phyloP scores from a whole-genome alignment of 2,888 invertebrate genomes.

The Himalopsyche anomala region DNA sequence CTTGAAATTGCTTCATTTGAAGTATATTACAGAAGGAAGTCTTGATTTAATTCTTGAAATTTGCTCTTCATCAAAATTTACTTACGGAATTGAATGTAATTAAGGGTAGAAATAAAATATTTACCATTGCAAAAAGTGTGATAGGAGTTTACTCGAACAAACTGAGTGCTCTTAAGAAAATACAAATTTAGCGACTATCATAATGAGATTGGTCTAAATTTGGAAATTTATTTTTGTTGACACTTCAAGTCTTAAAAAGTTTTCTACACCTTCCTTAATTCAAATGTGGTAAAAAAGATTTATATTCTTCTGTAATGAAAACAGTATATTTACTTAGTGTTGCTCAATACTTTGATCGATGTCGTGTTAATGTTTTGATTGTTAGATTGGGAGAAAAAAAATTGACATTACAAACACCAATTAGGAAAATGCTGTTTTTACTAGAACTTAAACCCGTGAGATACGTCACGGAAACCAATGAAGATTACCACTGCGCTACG shows the following conservation, averaged over 20 bases:
- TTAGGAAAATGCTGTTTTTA: too few relatives aligned
- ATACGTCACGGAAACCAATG: too few relatives aligned
- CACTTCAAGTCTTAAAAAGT: neutral
- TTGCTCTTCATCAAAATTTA: slow-evolving; percentile 34
- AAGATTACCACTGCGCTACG: too few relatives aligned
- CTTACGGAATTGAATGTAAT: slow-evolving; percentile 19
- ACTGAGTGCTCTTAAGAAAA: neutral
- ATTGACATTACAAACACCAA: too few relatives aligned
- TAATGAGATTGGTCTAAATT: neutral
- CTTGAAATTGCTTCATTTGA: slow-evolving; percentile 30
- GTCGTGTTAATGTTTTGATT: too few relatives aligned
- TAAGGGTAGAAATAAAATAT: slow-evolving; percentile 13
- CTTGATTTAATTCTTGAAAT: slow-evolving; percentile 34
- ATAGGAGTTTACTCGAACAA: neutral
- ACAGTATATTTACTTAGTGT: too few relatives aligned
- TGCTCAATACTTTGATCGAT: too few relatives aligned
- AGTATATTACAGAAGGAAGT: slow-evolving; percentile 16
- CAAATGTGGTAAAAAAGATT: neutral
- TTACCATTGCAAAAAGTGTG: neutral
- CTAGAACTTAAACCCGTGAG: too few relatives aligned
- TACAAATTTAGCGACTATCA: neutral
- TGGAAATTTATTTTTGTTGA: neutral
- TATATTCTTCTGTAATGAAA: too few relatives aligned
- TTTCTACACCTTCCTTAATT: too few relatives aligned
- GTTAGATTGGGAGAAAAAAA: too few relatives aligned